These are phyloP conservation scores for Mechanitis mazaeus DNA, from an alignment of 2,888 invertebrate genomes.

Conservation along the genomic window DNA sequence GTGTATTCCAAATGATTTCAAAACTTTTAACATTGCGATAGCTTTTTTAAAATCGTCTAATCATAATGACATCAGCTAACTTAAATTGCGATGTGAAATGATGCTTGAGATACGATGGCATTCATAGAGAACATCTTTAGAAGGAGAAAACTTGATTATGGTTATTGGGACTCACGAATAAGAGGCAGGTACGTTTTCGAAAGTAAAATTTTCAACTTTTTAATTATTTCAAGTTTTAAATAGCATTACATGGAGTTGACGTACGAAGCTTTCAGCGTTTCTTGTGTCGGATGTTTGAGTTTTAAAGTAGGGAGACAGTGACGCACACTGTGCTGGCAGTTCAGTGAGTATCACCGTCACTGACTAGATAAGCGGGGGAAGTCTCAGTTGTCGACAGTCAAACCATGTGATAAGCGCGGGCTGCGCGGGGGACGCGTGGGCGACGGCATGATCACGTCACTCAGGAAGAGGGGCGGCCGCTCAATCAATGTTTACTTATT, in stretches of 20 bases:
- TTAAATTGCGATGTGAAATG: constrained; percentile 48
- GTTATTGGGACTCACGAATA: constrained; percentile 58
- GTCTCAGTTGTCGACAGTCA: constrained; percentile 25
- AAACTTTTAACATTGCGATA: constrained; percentile 29
- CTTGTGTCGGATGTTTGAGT: constrained; percentile 39
- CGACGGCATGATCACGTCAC: constrained; percentile 53
- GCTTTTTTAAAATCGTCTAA: constrained; percentile 20
- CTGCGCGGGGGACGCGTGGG: constrained; percentile 45
- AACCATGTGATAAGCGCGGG: constrained; percentile 36
- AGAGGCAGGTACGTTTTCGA: constrained; percentile 65
- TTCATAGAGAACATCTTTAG: constrained; percentile 84
- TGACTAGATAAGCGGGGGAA: constrained; percentile 37
- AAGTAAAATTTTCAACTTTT: constrained; percentile 48
- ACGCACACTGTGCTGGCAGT: constrained; percentile 54
- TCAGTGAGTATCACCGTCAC: constrained; percentile 40
- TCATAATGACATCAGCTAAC: constrained; percentile 41
- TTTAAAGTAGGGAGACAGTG: constrained; percentile 36
- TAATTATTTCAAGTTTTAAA: constrained; percentile 53
- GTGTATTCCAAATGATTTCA: constrained; percentile 39
- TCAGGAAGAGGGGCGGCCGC: constrained; percentile 54
- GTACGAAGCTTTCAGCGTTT: constrained; percentile 42
- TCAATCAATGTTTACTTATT: constrained; percentile 64
- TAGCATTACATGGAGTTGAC: constrained; percentile 46
- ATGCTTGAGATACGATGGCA: constrained; percentile 78
- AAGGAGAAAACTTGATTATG: constrained; percentile 75